Evolutionary conservation across 2,888 invertebrate species (phyloP).

Genomic region (Tenthredo distinguenda): DNA sequence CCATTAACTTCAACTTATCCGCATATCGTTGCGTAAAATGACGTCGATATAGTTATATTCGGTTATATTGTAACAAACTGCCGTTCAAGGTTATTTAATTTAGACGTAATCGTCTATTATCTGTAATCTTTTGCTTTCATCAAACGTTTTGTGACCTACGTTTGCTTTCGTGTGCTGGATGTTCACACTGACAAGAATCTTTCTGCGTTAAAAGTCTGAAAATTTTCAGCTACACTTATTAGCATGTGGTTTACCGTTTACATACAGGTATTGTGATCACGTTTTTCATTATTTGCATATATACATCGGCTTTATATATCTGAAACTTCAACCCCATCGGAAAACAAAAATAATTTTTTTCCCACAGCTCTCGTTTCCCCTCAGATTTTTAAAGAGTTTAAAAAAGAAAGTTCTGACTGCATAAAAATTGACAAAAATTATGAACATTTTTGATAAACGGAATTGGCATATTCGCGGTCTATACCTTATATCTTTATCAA

Average conservation of each 20-base stretch:
- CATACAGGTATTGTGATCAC: not conserved
- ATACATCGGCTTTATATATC: not conserved
- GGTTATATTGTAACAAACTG: not conserved
- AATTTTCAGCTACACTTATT: not conserved
- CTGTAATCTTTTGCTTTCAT: slow-evolving; percentile 23
- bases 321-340: not conserved
- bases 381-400: not conserved
- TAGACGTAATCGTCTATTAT: not conserved
- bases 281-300: not conserved
- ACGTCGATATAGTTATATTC: not conserved
- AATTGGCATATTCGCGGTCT: not conserved
- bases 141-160: slow-evolving; percentile 16
- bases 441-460: not conserved
- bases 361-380: not conserved
- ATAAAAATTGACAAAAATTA: not conserved
- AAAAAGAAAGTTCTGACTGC: not conserved
- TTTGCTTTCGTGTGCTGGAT: slow-evolving; percentile 1
- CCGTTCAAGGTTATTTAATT: slow-evolving; percentile 38
- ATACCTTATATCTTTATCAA: not conserved
- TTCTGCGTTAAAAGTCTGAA: slow-evolving; percentile 10
- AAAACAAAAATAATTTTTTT: not conserved
- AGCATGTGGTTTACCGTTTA: not conserved
- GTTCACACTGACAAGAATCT: slow-evolving; percentile 32
- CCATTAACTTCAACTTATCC: slow-evolving; percentile 9
- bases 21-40: slow-evolving; percentile 1